Evolutionary conservation across 2,888 invertebrate species (phyloP), one percentile per base, ranked within the genome.

Genomic region (Tenthredo amoena): DNA sequence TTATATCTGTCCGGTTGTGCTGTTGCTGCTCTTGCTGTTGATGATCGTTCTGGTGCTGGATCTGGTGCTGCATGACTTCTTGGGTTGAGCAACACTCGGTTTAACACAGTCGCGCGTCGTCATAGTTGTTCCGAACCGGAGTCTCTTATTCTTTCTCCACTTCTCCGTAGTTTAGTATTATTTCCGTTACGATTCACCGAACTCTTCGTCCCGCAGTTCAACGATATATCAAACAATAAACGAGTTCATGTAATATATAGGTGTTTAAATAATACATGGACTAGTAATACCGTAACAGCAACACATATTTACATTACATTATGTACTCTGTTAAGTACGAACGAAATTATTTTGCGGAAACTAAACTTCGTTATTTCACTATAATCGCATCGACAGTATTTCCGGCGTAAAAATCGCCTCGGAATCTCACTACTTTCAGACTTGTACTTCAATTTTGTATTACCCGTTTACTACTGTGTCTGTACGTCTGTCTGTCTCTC

Each of bases 31-130:
- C 58, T 47, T 47, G 76, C 7, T 74, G 31, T 34, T 72, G 40
- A 40, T 15, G 71, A 72, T 72, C 9, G 71, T 72, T 34, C 3
- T 34, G 68, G 68, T 34, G 68, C 18, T 68, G 34, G 26, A 26
- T 15, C 68, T 34, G 68, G 18, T 47, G 82, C 40, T 82, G 82
- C 82, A 82, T 82, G 82, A 82, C 43, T 55, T 55, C 6, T 65
- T 37, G 18, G 26, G 50, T 21, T 58, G 65, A 82, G 82, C 65
- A 82, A 40, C 26, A 65, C 82, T 82, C 82, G 26, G 26, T 34
- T 31, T 43, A 43, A 15, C 21, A 37, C 26, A 62, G 40, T 65
- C 5, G 62, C 65, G 62, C 65, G 82, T 82, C 82, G 26, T 82
- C 21, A 10, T 79, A 31, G 37, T 62, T 26, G 21, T 62, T 55